A percentile compares a stretch with the other conserved stretches of the same genome.
These are phyloP conservation scores for Hyles vespertilio DNA, from an alignment of 1,140 invertebrate genomes.

Conservation along the genomic window DNA sequence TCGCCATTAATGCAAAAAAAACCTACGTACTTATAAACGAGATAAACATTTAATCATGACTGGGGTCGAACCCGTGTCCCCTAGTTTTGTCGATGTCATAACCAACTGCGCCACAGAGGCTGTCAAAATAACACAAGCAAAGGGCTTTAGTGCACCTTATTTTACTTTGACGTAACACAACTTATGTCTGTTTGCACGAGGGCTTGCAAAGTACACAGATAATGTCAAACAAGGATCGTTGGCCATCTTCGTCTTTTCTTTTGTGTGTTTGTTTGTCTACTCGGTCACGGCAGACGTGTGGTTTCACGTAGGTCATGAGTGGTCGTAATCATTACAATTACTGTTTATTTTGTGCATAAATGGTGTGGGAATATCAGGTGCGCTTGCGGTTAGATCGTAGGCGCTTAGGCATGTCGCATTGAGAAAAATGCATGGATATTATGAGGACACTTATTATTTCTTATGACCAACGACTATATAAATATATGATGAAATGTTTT, in stretches of 20 bases:
- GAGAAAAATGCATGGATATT: not conserved
- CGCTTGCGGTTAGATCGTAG: not conserved
- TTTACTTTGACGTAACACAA: constrained; percentile 27
- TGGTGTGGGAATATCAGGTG: constrained; percentile 14
- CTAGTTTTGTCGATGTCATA: too few relatives aligned
- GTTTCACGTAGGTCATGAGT: constrained; percentile 62
- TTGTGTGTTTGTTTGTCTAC: constrained; percentile 53
- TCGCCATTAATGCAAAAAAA: too few relatives aligned
- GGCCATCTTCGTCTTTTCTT: constrained; percentile 49
- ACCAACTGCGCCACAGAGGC: too few relatives aligned
- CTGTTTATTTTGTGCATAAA: constrained; percentile 22
- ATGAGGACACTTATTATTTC: not conserved
- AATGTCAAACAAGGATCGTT: constrained; percentile 62
- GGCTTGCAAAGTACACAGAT: constrained; percentile 59
- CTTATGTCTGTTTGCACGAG: constrained; percentile 36
- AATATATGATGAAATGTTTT: not conserved
- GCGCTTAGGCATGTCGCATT: not conserved
- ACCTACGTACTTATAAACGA: too few relatives aligned
- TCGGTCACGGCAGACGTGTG: constrained; percentile 68
- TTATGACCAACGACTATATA: not conserved
- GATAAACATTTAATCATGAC: too few relatives aligned
- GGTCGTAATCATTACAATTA: constrained; percentile 46
- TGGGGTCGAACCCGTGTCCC: too few relatives aligned
- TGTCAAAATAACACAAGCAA: too few relatives aligned
- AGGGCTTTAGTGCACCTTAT: constrained; percentile 10